These are phyloP conservation scores for Nesometra sesokonis DNA, from an alignment of 35 echinoderm and acorn worm species.

Conservation along the genomic window DNA sequence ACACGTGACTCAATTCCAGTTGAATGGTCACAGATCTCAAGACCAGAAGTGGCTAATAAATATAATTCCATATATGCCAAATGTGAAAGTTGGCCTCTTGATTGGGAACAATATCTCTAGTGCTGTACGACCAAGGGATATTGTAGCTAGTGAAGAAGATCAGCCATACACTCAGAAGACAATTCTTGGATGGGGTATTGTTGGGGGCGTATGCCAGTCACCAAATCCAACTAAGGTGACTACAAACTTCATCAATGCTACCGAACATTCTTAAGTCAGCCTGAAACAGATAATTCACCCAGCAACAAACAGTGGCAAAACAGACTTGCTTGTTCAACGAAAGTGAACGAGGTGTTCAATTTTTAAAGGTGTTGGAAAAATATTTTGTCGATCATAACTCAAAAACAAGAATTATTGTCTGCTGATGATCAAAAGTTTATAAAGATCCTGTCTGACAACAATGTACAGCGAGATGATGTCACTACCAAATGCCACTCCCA, in stretches of 20 bases:
- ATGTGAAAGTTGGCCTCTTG: constrained; percentile 6
- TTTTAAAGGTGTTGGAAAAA: constrained; percentile 14
- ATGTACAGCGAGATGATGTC: background rate
- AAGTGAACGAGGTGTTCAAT: background rate
- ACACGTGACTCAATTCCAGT: constrained; percentile 2
- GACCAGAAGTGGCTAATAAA: background rate
- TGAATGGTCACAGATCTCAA: constrained; percentile 13
- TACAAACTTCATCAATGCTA: background rate
- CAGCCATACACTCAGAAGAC: constrained; percentile 25
- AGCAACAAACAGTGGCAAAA: background rate
- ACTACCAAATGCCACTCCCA: background rate
- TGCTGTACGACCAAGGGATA: constrained; percentile 14
- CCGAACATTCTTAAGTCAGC: background rate
- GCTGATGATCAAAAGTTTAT: constrained; percentile 9
- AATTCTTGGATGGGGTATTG: constrained; percentile 38
- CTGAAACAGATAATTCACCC: background rate
- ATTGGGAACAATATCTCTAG: constrained; percentile 17
- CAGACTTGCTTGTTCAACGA: background rate
- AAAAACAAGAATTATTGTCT: background rate
- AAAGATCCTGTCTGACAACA: background rate
- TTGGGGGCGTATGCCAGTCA: constrained; percentile 12
- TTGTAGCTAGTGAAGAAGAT: constrained; percentile 25
- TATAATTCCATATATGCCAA: constrained; percentile 12
- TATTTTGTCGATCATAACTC: constrained; percentile 14
- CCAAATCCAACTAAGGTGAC: background rate